Evolutionary conservation across 2,888 invertebrate genomes (phyloP).

Genomic region (Osedax frankpressi): DNA sequence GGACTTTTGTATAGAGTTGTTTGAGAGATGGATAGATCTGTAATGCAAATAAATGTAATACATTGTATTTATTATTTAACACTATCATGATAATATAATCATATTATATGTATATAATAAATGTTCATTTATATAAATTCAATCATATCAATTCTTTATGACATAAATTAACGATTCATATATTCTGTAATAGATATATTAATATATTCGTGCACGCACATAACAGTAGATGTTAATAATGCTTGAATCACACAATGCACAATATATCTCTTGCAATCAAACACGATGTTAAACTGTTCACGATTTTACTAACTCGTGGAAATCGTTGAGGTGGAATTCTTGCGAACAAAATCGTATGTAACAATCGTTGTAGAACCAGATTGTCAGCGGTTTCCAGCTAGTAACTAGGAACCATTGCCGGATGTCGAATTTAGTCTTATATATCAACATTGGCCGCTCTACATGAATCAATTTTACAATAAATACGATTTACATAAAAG

Average conservation of each 20-base stretch:
- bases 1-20: constrained; percentile 80
- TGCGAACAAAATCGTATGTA: constrained; percentile 74
- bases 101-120: too few species aligned
- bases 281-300: background rate
- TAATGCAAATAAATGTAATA: too few species aligned
- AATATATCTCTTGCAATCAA: background rate
- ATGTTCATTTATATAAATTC: too few species aligned
- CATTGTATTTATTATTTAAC: too few species aligned
- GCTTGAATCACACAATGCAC: background rate
- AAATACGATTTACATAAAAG: too few species aligned
- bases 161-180: too few species aligned
- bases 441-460: constrained; percentile 76
- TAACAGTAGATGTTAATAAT: background rate
- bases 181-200: too few species aligned
- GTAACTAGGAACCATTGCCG: constrained; percentile 88
- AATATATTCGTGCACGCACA: too few species aligned
- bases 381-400: constrained; percentile 72
- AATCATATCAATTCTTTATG: too few species aligned
- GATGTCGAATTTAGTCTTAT: constrained; percentile 85
- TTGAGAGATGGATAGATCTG: constrained; percentile 64
- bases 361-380: constrained; percentile 86
- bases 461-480: too few species aligned
- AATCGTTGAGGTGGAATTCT: constrained; percentile 65
- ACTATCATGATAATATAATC: too few species aligned
- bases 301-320: constrained; percentile 68